Evolutionary conservation across 2,888 invertebrate genomes (phyloP), one percentile per base, ranked within the genome.

Genomic region (Drepanosiphum platanoidis): DNA sequence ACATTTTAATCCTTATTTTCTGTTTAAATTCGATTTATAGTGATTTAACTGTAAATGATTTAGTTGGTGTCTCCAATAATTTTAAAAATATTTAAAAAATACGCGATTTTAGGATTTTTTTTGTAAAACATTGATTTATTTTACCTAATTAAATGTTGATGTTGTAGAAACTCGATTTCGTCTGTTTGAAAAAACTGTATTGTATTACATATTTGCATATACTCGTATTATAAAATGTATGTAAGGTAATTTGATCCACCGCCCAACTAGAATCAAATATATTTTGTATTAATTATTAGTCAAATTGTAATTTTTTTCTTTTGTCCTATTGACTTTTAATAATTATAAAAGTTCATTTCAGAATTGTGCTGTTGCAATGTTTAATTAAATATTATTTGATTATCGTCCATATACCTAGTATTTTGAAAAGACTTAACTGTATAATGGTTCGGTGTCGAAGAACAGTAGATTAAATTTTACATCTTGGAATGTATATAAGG

Each of bases 261-360:
- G n/a, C n/a, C n/a, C n/a, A n/a, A n/a, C n/a, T n/a, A n/a, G n/a
- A n/a, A n/a, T n/a, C n/a, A n/a, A 52, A 22, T 22, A 52, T 52
- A 18, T 52, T 52, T 42, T 7, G 7, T 52, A 52, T 2, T 52
- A 52, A 18, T 18, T 52, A 18, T 52, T 52, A 46, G 52, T 52
- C 22, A 52, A 52, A 3, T 52, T 52, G 52, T 52, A 52, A 18
- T 52, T 5, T 52, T 52, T 52, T 3, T 4, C 15, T 52, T 52
- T 52, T 52, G 22, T 52, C 52, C 22, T n/a, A 34, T 75, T 27
- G 34, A 22, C 34, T 75, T 32, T 13, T 34, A 32, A 75, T 34
- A 11, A 34, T 58, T 36, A n/a, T 75, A 27, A 13, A 34, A 75
- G 75, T 75, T 27, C 2, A n/a, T 75, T 75, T 75, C n/a, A 58